Percentiles rank a stretch among this genome's conserved stretches.
These are phyloP conservation scores for Diadromus collaris DNA, from an alignment of 2,888 invertebrate genomes.

Conservation along the genomic window DNA sequence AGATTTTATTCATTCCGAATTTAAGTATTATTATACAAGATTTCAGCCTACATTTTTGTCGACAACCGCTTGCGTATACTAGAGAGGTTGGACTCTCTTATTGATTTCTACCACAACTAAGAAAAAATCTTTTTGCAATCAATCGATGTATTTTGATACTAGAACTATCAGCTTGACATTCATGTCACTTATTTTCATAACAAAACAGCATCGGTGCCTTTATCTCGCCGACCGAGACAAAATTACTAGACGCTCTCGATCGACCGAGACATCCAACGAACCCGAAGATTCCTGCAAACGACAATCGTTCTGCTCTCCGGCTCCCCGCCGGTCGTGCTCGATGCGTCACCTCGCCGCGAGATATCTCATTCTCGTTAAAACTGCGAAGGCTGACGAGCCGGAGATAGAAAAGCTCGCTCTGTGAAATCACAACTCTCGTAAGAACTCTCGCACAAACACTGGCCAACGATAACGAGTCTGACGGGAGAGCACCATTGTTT, in stretches of 20 bases:
- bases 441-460: not conserved
- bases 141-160: too few relatives aligned
- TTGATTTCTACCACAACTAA: too few relatives aligned
- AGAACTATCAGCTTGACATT: too few relatives aligned
- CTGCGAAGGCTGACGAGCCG: not conserved
- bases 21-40: too few relatives aligned
- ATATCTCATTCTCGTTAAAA: slow-evolving; percentile 10
- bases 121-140: too few relatives aligned
- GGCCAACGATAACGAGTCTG: slow-evolving; percentile 20
- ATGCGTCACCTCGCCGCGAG: not conserved
- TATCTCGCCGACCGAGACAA: slow-evolving; percentile 45
- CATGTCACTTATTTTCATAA: too few relatives aligned
- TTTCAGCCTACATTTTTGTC: too few relatives aligned
- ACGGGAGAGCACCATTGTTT: not conserved
- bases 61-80: too few relatives aligned
- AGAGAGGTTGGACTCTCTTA: too few relatives aligned
- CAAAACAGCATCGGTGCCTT: too few relatives aligned
- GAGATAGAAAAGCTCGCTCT: not conserved
- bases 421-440: not conserved
- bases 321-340: not conserved
- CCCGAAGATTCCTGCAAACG: not conserved
- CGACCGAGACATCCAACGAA: not conserved
- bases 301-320: not conserved
- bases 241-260: slow-evolving; percentile 34
- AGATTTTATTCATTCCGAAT: too few relatives aligned